Conservation (phyloP, 2,797 vertebrate species). For the Gymnothorax reevesii region DNA sequence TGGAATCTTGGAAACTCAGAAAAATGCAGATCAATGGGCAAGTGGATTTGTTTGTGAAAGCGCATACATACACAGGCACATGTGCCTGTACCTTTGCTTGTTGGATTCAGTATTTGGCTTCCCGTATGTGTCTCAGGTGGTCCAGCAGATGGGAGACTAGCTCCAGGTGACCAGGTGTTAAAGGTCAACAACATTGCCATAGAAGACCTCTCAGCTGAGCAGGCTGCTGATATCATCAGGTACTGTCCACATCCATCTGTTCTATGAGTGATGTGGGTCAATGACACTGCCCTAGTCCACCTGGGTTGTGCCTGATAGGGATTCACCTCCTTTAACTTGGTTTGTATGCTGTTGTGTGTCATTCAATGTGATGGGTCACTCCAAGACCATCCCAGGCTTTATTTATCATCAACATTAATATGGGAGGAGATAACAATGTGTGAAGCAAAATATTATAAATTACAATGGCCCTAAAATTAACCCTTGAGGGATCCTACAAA, state of each 20-base stretch:
- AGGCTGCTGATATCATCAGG: slow-evolving; percentile 85
- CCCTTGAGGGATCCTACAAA: neutral
- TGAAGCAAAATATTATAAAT: neutral
- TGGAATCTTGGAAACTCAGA: too few relatives aligned
- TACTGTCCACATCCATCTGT: slow-evolving; percentile 46
- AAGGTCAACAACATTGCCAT: slow-evolving; percentile 81
- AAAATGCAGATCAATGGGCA: too few relatives aligned
- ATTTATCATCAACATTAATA: neutral
- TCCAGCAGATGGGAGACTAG: slow-evolving; percentile 69
- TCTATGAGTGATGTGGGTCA: neutral
- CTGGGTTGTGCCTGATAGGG: neutral
- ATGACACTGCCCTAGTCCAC: neutral
- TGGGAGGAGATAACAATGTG: neutral
- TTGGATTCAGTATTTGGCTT: neutral
- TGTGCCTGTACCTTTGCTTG: slow-evolving; percentile 23
- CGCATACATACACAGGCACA: slow-evolving; percentile 28
- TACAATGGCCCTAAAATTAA: neutral
- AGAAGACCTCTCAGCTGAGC: slow-evolving; percentile 79
- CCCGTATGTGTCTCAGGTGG: slow-evolving; percentile 66
- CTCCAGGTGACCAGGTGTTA: slow-evolving; percentile 88
- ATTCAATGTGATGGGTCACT: neutral
- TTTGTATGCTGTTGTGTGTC: neutral
- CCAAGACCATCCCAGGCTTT: neutral
- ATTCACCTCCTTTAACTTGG: neutral
- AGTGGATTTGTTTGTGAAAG: slow-evolving; percentile 29